Conservation (phyloP, 2,797 vertebrate genomes). For the Arnoldichthys spilopterus region DNA sequence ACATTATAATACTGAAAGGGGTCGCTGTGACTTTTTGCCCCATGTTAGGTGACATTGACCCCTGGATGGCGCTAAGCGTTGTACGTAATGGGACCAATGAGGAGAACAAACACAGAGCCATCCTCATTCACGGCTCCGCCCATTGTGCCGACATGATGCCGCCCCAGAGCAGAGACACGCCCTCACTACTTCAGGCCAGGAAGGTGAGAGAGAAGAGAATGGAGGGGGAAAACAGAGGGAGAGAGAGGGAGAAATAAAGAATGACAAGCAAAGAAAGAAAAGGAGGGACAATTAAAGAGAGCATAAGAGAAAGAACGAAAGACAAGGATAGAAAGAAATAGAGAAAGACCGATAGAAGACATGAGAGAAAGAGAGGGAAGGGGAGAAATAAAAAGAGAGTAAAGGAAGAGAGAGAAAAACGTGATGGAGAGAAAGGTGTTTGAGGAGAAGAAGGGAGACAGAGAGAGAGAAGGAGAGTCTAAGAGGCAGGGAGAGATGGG, state of each 20-base stretch:
- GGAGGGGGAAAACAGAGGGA: too few species aligned
- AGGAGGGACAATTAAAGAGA: slow-evolving; percentile 6
- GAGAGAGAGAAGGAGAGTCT: neutral
- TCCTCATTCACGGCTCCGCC: slow-evolving; percentile 80
- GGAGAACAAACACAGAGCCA: slow-evolving; percentile 60
- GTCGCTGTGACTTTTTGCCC: neutral
- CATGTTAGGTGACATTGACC: slow-evolving; percentile 80
- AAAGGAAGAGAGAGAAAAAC: too few species aligned
- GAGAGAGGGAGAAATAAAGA: slow-evolving; percentile 1
- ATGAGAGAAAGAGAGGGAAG: neutral
- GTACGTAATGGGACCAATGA: slow-evolving; percentile 61
- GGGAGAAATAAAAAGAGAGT: neutral
- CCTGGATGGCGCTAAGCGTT: slow-evolving; percentile 85
- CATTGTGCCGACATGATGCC: slow-evolving; percentile 85
- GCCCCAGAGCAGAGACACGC: slow-evolving; percentile 64
- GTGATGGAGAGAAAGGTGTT: neutral
- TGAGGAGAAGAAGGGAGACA: neutral
- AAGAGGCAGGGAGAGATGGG: neutral
- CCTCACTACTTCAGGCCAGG: slow-evolving; percentile 77
- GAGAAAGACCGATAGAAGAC: neutral
- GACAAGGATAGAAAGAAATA: neutral
- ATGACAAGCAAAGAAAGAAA: slow-evolving; percentile 3
- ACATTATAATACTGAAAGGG: too few species aligned
- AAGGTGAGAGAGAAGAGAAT: slow-evolving; percentile 76
- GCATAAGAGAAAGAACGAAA: neutral